Conservation (phyloP, 1,140 invertebrate species). For the Semibalanus balanoides region DNA sequence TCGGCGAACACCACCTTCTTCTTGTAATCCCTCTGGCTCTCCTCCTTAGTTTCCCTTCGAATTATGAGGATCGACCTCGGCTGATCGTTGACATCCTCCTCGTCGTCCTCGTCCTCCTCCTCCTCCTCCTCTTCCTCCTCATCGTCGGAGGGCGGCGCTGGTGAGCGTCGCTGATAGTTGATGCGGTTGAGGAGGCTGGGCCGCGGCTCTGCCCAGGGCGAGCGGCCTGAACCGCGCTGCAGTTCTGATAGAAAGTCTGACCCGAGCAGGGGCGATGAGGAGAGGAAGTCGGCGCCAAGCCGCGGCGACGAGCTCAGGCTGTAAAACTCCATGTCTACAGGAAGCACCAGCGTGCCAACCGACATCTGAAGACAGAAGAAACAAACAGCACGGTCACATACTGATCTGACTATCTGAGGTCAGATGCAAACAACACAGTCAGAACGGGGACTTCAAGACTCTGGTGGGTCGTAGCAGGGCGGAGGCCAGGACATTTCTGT, state of each 20-base stretch:
- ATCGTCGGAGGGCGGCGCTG: background rate
- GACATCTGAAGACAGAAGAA: background rate
- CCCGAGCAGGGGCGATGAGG: background rate
- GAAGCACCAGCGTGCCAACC: background rate
- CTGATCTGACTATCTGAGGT: too few species aligned
- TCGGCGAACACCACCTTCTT: conserved; percentile 90
- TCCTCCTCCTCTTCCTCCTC: background rate
- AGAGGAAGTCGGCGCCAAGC: background rate
- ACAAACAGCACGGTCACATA: too few species aligned
- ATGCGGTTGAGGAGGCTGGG: background rate
- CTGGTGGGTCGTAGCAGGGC: too few species aligned
- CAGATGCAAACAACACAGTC: too few species aligned
- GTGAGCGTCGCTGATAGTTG: background rate
- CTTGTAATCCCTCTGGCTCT: conserved; percentile 31
- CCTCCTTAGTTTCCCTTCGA: background rate
- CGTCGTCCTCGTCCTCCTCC: background rate
- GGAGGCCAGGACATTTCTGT: too few species aligned
- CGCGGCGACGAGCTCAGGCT: background rate
- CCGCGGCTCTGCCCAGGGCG: background rate
- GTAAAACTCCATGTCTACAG: background rate
- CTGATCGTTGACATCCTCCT: too few species aligned
- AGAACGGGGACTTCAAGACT: too few species aligned
- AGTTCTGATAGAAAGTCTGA: background rate
- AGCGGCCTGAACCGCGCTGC: background rate
- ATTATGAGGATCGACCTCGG: background rate